phyloP scores from a whole-genome alignment of 2,797 vertebrate genomes.

The Australoheros facetus region DNA sequence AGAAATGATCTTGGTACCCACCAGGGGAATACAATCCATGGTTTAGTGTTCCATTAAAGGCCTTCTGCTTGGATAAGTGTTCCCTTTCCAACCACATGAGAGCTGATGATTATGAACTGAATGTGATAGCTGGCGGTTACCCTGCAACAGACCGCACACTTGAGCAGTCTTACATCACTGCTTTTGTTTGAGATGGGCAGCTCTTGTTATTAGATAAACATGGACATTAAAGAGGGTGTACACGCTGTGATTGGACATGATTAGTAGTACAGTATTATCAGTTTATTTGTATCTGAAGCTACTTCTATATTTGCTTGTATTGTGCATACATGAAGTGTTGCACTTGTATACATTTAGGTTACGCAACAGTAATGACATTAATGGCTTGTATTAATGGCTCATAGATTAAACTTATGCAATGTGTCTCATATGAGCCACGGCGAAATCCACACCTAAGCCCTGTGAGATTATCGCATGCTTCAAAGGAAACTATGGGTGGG shows the following conservation, averaged over 20 bases:
- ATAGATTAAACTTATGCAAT: constrained; percentile 18
- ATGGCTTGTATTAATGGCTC: constrained; percentile 33
- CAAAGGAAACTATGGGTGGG: neutral
- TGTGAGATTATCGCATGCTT: neutral
- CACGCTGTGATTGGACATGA: neutral
- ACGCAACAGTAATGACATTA: constrained; percentile 18
- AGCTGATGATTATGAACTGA: constrained; percentile 59
- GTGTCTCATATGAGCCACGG: neutral
- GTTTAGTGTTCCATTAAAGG: constrained; percentile 80
- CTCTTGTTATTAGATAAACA: constrained; percentile 35
- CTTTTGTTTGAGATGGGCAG: constrained; percentile 40
- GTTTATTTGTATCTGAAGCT: neutral
- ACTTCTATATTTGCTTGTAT: neutral
- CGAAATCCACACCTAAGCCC: constrained; percentile 9
- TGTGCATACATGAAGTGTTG: neutral
- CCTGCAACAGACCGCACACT: constrained; percentile 43
- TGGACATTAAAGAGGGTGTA: neutral
- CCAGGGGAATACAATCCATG: constrained; percentile 53
- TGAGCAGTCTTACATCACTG: constrained; percentile 55
- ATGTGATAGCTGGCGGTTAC: constrained; percentile 58
- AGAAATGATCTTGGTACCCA: constrained; percentile 52
- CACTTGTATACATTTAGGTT: constrained; percentile 17
- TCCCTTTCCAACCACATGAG: constrained; percentile 67
- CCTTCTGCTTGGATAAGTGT: constrained; percentile 70
- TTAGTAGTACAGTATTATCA: neutral